Conservation (phyloP, 1,140 invertebrate genomes). For the Gerris buenoi region DNA sequence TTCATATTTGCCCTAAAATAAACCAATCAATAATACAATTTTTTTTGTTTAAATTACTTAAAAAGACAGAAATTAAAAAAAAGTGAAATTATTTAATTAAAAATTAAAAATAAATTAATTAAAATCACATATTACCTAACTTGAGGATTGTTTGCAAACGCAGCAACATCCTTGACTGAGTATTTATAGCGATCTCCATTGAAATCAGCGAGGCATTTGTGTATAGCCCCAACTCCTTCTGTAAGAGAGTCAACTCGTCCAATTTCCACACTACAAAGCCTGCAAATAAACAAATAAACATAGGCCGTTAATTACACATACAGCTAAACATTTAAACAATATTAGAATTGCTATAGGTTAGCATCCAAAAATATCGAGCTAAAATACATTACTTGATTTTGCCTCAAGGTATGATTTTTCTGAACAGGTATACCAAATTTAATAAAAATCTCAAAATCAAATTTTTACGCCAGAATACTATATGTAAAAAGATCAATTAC, state of each 20-base stretch:
- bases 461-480: no score
- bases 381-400: no score
- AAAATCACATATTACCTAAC: not conserved
- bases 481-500: no score
- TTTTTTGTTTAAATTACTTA: no score
- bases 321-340: no score
- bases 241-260: not conserved
- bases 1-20: not conserved
- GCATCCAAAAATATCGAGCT: no score
- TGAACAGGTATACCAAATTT: no score
- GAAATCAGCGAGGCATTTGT: not conserved
- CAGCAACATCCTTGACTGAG: not conserved
- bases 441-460: no score
- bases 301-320: no score
- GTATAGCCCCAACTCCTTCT: not conserved
- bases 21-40: not conserved
- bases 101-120: not conserved
- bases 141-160: not conserved
- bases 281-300: no score
- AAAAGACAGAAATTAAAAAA: not conserved
- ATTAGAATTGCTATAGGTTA: no score
- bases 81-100: not conserved
- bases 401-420: no score
- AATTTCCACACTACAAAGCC: not conserved
- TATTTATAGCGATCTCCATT: not conserved